Percentiles rank a stretch among this genome's conserved stretches.
Conservation (phyloP, 1,140 invertebrate genomes). For the Propsilocerus akamusi region DNA sequence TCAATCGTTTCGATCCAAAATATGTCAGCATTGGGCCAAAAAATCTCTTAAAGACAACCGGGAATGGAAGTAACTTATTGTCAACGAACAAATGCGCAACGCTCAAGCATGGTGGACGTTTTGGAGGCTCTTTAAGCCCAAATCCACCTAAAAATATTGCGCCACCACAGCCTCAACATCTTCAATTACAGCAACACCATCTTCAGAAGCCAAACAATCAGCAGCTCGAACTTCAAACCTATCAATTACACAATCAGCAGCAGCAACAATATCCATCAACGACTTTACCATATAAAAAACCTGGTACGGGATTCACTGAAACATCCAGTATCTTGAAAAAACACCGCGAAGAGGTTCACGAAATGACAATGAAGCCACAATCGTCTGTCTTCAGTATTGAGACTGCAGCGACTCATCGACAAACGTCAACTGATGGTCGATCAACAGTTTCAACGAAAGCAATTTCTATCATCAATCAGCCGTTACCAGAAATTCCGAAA, state of each 20-base stretch:
- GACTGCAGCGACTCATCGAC: constrained; percentile 6
- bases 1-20: constrained; percentile 40
- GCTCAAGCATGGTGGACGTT: constrained; percentile 21
- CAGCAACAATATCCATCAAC: constrained; percentile 9
- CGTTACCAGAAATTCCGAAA: constrained; percentile 20
- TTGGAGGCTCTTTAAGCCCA: constrained; percentile 26
- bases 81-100: constrained; percentile 22
- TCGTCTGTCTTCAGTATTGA: constrained; percentile 23
- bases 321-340: constrained; percentile 4
- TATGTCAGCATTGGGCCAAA: constrained; percentile 39
- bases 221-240: constrained; percentile 6
- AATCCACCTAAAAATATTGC: constrained; percentile 21
- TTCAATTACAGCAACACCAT: constrained; percentile 10
- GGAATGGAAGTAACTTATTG: constrained; percentile 16
- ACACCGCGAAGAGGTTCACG: neutral
- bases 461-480: constrained; percentile 21
- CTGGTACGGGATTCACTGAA: neutral
- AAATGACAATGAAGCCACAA: constrained; percentile 10
- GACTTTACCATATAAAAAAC: constrained; percentile 11
- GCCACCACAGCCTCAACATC: constrained; percentile 11
- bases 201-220: constrained; percentile 7
- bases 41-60: constrained; percentile 24
- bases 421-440: neutral
- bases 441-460: neutral
- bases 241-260: constrained; percentile 6